Conservation (phyloP, 2,113 vertebrate species). For the Paratilapia polleni region DNA sequence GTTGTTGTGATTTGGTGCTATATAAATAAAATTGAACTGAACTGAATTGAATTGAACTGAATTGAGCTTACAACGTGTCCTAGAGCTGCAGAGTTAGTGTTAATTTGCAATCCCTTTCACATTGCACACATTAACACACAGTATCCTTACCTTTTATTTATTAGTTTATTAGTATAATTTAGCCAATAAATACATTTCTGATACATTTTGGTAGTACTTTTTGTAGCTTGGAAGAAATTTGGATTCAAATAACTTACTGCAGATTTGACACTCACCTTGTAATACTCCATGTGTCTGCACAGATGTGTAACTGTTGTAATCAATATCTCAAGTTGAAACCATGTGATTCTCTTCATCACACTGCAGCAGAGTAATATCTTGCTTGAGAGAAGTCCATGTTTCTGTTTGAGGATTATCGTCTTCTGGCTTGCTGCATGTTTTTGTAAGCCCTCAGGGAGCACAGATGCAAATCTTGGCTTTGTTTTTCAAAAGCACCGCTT, state of each 20-base stretch:
- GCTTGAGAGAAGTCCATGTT: background rate
- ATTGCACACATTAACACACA: background rate
- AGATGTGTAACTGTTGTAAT: background rate
- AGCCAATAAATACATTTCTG: background rate
- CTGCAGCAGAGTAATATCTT: slow-evolving; percentile 1
- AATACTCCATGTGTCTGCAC: background rate
- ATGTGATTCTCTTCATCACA: background rate
- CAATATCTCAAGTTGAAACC: background rate
- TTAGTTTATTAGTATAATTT: background rate
- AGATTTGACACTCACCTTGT: background rate
- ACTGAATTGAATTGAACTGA: too few species aligned
- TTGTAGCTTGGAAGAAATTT: background rate
- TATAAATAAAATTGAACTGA: too few species aligned
- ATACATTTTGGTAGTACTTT: fast-evolving
- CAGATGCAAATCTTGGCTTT: slow-evolving; percentile 57
- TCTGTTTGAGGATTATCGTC: slow-evolving; percentile 29
- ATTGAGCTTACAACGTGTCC: background rate
- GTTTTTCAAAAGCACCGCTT: slow-evolving; percentile 34
- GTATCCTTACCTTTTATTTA: background rate
- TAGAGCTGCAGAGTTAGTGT: fast-evolving
- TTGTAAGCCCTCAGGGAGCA: slow-evolving; percentile 21
- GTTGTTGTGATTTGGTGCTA: too few species aligned
- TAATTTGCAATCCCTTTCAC: background rate
- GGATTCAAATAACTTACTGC: background rate
- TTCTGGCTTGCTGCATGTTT: slow-evolving; percentile 45